Conservation (phyloP, 1,140 invertebrate genomes). For the Aphidius gifuensis region DNA sequence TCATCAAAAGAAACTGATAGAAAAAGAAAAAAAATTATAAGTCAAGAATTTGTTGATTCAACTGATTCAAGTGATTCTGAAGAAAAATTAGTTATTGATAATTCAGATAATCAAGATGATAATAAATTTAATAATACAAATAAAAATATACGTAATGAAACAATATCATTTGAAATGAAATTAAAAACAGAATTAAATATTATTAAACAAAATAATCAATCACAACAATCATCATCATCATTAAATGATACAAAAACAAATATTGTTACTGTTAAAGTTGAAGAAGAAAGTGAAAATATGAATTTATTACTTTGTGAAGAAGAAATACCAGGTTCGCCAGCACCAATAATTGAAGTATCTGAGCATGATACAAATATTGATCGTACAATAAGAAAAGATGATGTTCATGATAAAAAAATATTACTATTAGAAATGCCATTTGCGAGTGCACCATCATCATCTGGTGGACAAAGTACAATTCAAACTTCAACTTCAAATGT, state of each 20-base stretch:
- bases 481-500: slow-evolving; percentile 20
- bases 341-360: slow-evolving; percentile 57
- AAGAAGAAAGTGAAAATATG: slow-evolving; percentile 56
- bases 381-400: slow-evolving; percentile 38
- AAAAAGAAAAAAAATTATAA: slow-evolving; percentile 47
- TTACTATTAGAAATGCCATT: slow-evolving; percentile 62
- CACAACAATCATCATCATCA: neutral
- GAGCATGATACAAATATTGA: slow-evolving; percentile 36
- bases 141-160: slow-evolving; percentile 1
- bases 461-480: slow-evolving; percentile 39
- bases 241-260: slow-evolving; percentile 1
- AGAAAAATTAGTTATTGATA: slow-evolving; percentile 61
- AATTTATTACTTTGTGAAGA: slow-evolving; percentile 77
- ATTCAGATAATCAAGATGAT: slow-evolving; percentile 44
- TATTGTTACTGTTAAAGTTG: slow-evolving; percentile 28
- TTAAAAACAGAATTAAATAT: slow-evolving; percentile 33
- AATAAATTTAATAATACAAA: slow-evolving; percentile 23
- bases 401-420: slow-evolving; percentile 43
- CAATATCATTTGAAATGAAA: slow-evolving; percentile 34
- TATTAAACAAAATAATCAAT: slow-evolving; percentile 19
- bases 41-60: slow-evolving; percentile 55
- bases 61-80: slow-evolving; percentile 73
- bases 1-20: slow-evolving; percentile 44
- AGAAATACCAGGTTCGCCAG: slow-evolving; percentile 83
- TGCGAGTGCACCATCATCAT: slow-evolving; percentile 60